These are phyloP conservation scores for Molossus alvarezi DNA, from an alignment of 2,797 vertebrate species.

Conservation along the genomic window DNA sequence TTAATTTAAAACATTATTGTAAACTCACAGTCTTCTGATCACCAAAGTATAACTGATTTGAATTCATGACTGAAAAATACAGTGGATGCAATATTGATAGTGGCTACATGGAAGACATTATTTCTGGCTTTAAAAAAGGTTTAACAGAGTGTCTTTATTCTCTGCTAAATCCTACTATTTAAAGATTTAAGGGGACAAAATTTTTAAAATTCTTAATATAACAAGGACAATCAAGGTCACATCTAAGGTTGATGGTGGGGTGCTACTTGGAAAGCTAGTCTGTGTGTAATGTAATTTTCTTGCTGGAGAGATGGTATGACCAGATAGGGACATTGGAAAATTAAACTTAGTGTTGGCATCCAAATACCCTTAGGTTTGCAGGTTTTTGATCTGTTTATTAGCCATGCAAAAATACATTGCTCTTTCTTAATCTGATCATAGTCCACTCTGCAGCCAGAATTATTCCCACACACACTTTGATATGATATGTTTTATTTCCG, in stretches of 20 bases:
- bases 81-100: neutral
- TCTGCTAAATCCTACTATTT: conserved; percentile 55
- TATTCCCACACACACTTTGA: conserved; percentile 28
- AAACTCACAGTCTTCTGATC: neutral
- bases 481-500: conserved; percentile 75
- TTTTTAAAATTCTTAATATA: conserved; percentile 40
- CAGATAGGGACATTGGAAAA: conserved; percentile 80
- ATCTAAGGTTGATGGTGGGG: neutral
- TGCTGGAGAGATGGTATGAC: conserved; percentile 69
- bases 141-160: neutral
- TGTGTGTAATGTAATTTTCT: conserved; percentile 76
- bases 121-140: conserved; percentile 20
- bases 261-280: neutral
- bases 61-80: conserved; percentile 38
- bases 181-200: conserved; percentile 38
- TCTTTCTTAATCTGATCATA: conserved; percentile 69
- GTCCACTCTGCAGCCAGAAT: conserved; percentile 70
- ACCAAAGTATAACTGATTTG: neutral
- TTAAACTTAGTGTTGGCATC: conserved; percentile 78
- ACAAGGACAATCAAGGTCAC: conserved; percentile 41
- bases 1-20: conserved; percentile 35
- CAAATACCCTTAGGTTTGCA: conserved; percentile 76
- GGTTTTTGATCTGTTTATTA: conserved; percentile 80
- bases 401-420: conserved; percentile 71
- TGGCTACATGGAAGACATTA: neutral